Conservation (phyloP, 2,888 invertebrate genomes). For the Hylaea fasciaria region DNA sequence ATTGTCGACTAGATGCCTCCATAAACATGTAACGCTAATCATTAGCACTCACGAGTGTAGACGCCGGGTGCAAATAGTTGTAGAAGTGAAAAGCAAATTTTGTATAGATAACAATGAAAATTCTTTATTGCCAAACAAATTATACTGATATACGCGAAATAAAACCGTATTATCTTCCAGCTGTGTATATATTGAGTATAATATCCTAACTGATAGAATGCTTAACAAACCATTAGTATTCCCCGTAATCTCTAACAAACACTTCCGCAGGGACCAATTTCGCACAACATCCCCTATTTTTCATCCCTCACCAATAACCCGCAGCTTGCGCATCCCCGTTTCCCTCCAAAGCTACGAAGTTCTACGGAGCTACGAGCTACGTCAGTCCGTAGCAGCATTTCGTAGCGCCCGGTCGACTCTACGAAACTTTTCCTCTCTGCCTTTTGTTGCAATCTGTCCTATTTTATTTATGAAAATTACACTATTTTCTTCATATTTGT, state of each 20-base stretch:
- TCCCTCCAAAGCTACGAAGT: conserved; percentile 48
- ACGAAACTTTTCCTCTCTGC: conserved; percentile 43
- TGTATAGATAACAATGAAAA: no score
- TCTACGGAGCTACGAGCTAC: conserved; percentile 52
- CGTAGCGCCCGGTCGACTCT: conserved; percentile 56
- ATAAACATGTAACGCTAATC: no score
- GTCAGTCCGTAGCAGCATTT: conserved; percentile 66
- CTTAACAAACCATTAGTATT: conserved; percentile 7
- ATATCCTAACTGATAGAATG: not conserved
- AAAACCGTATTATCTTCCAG: no score
- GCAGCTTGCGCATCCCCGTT: conserved; percentile 54
- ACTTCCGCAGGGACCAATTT: conserved; percentile 26
- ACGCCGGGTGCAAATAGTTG: no score
- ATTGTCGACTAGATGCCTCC: no score
- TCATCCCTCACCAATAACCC: conserved; percentile 31
- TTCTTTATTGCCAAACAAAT: no score
- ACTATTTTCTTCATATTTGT: conserved; percentile 25
- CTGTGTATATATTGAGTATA: no score
- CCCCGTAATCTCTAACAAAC: conserved; percentile 5
- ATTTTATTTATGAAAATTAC: conserved; percentile 64
- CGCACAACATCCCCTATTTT: conserved; percentile 27
- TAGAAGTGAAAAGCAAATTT: no score
- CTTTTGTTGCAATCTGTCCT: conserved; percentile 52
- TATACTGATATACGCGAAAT: no score
- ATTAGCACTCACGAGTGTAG: no score